Percentiles rank a stretch among this genome's conserved stretches.
Conservation (phyloP, 2,888 invertebrate genomes). For the Deilephila porcellus region DNA sequence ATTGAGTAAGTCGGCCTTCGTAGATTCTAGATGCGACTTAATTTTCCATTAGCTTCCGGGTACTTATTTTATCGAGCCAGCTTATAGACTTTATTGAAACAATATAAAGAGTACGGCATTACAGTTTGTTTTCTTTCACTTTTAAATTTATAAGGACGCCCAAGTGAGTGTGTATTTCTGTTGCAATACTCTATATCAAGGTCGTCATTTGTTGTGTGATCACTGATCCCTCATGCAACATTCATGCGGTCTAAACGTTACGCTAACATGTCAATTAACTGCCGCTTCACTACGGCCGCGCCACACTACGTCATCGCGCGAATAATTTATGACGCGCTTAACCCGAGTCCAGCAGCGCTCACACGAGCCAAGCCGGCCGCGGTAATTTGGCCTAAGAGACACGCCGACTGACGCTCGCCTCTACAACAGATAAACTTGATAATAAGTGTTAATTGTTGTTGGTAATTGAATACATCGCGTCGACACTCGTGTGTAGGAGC, state of each 20-base stretch:
- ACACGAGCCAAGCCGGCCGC: neutral
- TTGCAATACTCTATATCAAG: neutral
- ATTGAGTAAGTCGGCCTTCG: too few relatives aligned
- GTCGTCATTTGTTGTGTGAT: neutral
- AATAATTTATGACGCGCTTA: constrained; percentile 19
- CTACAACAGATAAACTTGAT: neutral
- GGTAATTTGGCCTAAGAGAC: constrained; percentile 7
- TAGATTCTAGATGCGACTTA: too few relatives aligned
- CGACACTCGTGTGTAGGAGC: neutral
- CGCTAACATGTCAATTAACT: constrained; percentile 8
- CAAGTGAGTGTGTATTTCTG: neutral
- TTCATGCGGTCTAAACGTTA: neutral
- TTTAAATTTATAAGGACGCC: too few relatives aligned
- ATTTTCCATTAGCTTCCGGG: too few relatives aligned
- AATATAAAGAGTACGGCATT: too few relatives aligned
- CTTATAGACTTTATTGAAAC: too few relatives aligned
- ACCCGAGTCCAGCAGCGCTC: neutral
- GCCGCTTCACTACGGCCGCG: neutral
- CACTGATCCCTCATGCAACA: neutral
- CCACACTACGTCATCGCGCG: constrained; percentile 20
- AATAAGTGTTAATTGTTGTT: constrained; percentile 2
- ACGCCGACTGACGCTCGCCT: neutral
- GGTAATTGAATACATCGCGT: neutral
- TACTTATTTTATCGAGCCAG: too few relatives aligned
- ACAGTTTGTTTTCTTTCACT: too few relatives aligned